Base-by-base conservation (phyloP, 2,797 vertebrate species). In the Pteronotus mesoamericanus region DNA sequence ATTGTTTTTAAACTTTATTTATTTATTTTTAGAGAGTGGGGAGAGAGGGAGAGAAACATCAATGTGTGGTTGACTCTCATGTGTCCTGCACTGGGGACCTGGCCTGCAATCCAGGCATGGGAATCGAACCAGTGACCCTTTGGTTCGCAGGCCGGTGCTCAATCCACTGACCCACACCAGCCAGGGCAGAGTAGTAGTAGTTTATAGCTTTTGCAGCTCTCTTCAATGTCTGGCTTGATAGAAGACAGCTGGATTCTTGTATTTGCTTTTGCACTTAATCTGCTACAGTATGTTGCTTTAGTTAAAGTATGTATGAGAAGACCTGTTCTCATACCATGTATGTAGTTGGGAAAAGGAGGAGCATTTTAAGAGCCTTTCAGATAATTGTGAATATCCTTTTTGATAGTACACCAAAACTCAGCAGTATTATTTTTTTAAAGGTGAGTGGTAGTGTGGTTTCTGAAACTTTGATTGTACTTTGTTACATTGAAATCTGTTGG, bases 341-440 rank as follows among this genome's bases (percentile, higher is more conserved):
- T 19, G 29, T 78, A 75, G 26, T 74, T 91, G n/a, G 59, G 44
- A 87, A 69, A 89, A 37, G 68, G 44, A 86, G 79, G 29, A 71
- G 14, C 42, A 68, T 95, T 94, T 94, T 95, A 88, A 96, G 82
- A 85, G 10, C 29, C 39, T 86, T 87, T 85, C 19, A 84, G 10
- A 74, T 94, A 46, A 59, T 94, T 89, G 37, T 95, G 57, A 69
- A 48, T 88, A 72, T 68, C 96, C 32, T 92, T 97, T 39, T 42
- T 94, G 22, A 37, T 86, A 82, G 9, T 91, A 84, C 21, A 71
- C 21, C 39, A 80, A 88, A 77, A 72, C n/a, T 79, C 46, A 32
- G 26, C 26, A 80, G 3, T 69, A 74, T 79, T 91, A 94, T n/a
- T 88, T 94, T 94, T 78, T 92, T 91, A 64, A 94, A 91, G 15